These are phyloP conservation scores for Premnoplex brunnescens DNA, from an alignment of 2,797 vertebrate genomes.

Conservation along the genomic window DNA sequence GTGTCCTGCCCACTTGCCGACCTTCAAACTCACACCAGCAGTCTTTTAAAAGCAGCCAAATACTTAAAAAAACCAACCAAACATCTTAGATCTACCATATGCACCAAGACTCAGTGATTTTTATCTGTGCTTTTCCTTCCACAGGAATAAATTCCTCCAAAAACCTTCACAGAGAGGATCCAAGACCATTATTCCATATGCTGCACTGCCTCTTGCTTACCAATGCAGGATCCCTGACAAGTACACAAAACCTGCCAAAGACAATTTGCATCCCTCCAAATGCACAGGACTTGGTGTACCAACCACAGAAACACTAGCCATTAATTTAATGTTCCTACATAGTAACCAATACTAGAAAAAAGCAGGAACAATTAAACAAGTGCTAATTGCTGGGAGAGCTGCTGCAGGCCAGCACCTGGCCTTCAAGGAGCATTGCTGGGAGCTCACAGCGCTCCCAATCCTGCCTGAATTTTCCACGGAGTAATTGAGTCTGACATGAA, in stretches of 20 bases:
- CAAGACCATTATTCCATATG: rapidly evolving
- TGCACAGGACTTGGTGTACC: not conserved
- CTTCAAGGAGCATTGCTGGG: not conserved
- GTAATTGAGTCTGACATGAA: not conserved
- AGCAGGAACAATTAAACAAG: not conserved
- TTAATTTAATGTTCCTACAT: not conserved
- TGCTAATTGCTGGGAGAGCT: not conserved
- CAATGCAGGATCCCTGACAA: not conserved
- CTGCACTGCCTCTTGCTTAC: not conserved
- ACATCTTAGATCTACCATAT: not conserved
- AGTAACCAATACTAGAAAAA: not conserved
- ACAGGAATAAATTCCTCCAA: not conserved
- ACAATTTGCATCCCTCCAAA: not conserved
- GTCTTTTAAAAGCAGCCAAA: not conserved
- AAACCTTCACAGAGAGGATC: not conserved
- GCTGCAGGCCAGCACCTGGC: not conserved
- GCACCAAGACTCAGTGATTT: not conserved
- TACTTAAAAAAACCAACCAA: not conserved
- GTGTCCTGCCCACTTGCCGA: rapidly evolving
- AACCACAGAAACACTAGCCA: not conserved
- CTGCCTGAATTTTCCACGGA: not conserved
- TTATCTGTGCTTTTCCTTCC: not conserved
- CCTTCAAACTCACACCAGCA: not conserved
- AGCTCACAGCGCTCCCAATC: not conserved
- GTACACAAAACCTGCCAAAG: not conserved